These are phyloP conservation scores for Acanthosepion esculentum DNA, from an alignment of 2,888 invertebrate genomes.

Conservation along the genomic window DNA sequence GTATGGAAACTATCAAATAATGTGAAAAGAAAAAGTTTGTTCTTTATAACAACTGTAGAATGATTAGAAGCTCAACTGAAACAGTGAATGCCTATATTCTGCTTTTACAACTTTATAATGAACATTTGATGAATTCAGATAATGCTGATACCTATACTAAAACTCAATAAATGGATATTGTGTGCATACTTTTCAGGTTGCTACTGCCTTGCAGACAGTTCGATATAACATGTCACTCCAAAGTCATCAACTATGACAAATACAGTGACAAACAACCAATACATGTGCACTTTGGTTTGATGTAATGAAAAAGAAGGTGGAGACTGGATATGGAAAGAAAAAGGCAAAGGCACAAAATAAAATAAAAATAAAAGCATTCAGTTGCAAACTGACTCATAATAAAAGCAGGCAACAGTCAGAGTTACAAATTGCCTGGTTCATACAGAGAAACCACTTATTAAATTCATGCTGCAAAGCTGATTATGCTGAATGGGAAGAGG, in stretches of 20 bases:
- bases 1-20: not conserved
- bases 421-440: conserved; percentile 11
- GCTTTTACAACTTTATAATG: not conserved
- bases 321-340: not conserved
- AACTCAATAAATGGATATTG: not conserved
- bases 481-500: not conserved
- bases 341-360: not conserved
- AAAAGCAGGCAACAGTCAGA: not conserved
- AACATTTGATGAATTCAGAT: not conserved
- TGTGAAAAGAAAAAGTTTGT: not conserved
- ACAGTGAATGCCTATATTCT: not conserved
- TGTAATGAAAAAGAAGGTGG: not conserved
- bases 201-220: not conserved
- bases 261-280: conserved; percentile 12
- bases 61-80: not conserved
- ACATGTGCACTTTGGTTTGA: conserved; percentile 12
- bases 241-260: not conserved
- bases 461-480: not conserved
- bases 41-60: not conserved
- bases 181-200: not conserved
- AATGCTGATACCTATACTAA: not conserved
- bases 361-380: not conserved
- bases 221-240: not conserved
- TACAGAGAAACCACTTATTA: conserved; percentile 33
- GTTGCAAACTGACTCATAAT: conserved; percentile 6